A percentile compares a stretch with the other conserved stretches of the same genome.
These are phyloP conservation scores for Acanthurus leucopareius DNA, from an alignment of 2,797 vertebrate genomes.

Conservation along the genomic window DNA sequence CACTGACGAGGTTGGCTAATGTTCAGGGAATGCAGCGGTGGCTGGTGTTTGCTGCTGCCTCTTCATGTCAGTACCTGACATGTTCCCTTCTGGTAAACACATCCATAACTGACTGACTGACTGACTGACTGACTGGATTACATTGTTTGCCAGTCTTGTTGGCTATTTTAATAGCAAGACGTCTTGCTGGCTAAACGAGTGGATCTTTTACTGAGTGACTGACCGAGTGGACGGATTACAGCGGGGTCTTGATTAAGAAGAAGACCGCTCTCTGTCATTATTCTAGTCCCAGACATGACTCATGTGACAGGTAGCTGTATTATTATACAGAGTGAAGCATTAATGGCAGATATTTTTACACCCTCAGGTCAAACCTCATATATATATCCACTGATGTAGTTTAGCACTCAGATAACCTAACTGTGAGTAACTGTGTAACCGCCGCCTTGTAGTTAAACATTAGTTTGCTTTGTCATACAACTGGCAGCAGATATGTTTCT, in stretches of 20 bases:
- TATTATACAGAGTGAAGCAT: slow-evolving; percentile 28
- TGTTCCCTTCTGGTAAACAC: slow-evolving; percentile 65
- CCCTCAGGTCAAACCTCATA: slow-evolving; percentile 41
- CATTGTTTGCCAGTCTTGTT: slow-evolving; percentile 37
- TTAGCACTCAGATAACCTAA: slow-evolving; percentile 13
- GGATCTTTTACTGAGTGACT: slow-evolving; percentile 24
- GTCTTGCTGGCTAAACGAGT: slow-evolving; percentile 15
- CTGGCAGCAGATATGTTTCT: slow-evolving; percentile 24
- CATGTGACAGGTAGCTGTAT: slow-evolving; percentile 36
- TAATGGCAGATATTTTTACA: slow-evolving; percentile 48
- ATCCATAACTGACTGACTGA: slow-evolving; percentile 50
- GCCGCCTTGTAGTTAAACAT: slow-evolving; percentile 13
- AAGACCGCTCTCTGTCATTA: slow-evolving; percentile 21
- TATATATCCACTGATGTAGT: slow-evolving; percentile 19
- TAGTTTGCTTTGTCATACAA: background rate
- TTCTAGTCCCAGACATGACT: slow-evolving; percentile 51
- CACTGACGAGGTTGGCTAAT: slow-evolving; percentile 75
- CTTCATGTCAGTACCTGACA: slow-evolving; percentile 83
- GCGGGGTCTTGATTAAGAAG: slow-evolving; percentile 34
- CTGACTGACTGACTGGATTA: slow-evolving; percentile 54
- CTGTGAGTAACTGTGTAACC: background rate
- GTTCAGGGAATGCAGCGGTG: slow-evolving; percentile 80
- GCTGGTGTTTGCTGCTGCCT: slow-evolving; percentile 69
- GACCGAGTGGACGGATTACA: slow-evolving; percentile 20
- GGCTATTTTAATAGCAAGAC: slow-evolving; percentile 13